Percentiles rank a stretch among this genome's conserved stretches.
These are phyloP conservation scores for Alosa alosa DNA, from an alignment of 2,113 vertebrate species.

Conservation along the genomic window DNA sequence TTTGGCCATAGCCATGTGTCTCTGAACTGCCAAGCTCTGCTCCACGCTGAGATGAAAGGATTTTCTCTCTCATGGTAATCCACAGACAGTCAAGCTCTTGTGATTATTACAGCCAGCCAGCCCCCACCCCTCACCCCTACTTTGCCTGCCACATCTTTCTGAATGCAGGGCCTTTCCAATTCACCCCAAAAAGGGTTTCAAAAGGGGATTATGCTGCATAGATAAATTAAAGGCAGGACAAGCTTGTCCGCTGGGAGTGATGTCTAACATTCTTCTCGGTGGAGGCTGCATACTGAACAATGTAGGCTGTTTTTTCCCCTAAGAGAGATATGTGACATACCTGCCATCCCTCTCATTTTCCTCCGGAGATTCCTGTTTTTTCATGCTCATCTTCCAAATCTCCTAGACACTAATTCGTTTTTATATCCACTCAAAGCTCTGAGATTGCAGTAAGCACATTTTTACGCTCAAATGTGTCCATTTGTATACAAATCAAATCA, in stretches of 20 bases:
- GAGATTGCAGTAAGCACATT: background rate
- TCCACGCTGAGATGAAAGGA: slow-evolving; percentile 73
- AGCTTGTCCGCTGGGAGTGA: slow-evolving; percentile 63
- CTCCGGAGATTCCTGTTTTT: slow-evolving; percentile 1
- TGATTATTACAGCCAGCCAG: slow-evolving; percentile 64
- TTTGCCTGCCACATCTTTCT: slow-evolving; percentile 46
- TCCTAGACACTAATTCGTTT: background rate
- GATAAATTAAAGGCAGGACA: slow-evolving; percentile 69
- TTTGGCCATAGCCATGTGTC: slow-evolving; percentile 31
- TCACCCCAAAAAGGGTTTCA: slow-evolving; percentile 73
- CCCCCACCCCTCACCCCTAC: slow-evolving; percentile 54
- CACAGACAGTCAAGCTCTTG: slow-evolving; percentile 67
- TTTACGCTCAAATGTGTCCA: background rate
- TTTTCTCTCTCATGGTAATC: slow-evolving; percentile 72
- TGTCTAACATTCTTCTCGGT: slow-evolving; percentile 65
- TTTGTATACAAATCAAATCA: slow-evolving; percentile 13
- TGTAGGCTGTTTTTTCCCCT: slow-evolving; percentile 35
- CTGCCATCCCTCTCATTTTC: background rate
- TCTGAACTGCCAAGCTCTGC: slow-evolving; percentile 53
- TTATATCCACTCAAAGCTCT: background rate
- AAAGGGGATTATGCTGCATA: slow-evolving; percentile 70
- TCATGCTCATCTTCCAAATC: slow-evolving; percentile 8
- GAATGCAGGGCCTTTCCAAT: slow-evolving; percentile 73
- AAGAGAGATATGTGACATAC: slow-evolving; percentile 27
- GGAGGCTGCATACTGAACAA: slow-evolving; percentile 39